Conservation (phyloP, 2,113 vertebrate genomes). For the Struthidea cinerea region DNA sequence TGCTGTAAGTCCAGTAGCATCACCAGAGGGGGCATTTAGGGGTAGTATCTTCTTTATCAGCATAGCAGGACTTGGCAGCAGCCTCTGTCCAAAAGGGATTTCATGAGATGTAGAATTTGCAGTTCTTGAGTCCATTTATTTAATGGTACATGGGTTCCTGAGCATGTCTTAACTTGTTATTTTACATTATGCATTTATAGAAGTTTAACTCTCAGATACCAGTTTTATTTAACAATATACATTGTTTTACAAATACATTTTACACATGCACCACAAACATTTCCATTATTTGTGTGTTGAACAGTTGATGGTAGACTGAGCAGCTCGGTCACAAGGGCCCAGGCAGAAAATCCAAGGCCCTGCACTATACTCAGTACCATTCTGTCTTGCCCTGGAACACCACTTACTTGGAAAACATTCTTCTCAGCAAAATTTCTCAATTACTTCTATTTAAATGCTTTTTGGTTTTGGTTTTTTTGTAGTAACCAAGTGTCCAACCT, state of each 20-base stretch:
- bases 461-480: not conserved
- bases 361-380: not conserved
- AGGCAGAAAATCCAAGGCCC: not conserved
- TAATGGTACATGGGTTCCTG: not conserved
- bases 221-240: not conserved
- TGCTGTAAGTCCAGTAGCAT: not conserved
- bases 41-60: not conserved
- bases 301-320: not conserved
- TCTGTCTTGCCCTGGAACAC: not conserved
- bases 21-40: not conserved
- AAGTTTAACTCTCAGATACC: not conserved
- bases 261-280: not conserved
- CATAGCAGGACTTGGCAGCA: not conserved
- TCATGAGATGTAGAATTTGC: not conserved
- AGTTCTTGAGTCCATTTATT: not conserved
- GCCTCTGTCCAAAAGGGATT: not conserved
- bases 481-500: not conserved
- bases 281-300: not conserved
- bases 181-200: not conserved
- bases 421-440: not conserved
- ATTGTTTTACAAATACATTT: not conserved
- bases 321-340: not conserved
- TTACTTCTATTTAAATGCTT: not conserved
- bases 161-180: not conserved
- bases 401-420: not conserved